phyloP scores from a whole-genome alignment of 2,113 vertebrate species.

The Picathartes gymnocephalus region DNA sequence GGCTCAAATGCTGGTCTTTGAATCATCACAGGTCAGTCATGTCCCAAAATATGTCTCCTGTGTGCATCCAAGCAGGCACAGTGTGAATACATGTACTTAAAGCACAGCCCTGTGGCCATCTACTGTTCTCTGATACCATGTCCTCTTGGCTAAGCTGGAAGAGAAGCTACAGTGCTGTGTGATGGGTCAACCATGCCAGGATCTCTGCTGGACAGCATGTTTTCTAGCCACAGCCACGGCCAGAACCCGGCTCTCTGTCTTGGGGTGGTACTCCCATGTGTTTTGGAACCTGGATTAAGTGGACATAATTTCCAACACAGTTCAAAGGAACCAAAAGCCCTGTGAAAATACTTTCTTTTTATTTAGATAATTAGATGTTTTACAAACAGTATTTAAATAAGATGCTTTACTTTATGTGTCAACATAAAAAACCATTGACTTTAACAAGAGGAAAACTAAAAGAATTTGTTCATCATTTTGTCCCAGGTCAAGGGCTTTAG shows the following conservation, averaged over 20 bases:
- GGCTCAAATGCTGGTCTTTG: background rate
- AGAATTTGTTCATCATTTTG: background rate
- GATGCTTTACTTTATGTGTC: background rate
- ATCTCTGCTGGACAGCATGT: background rate
- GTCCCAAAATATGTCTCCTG: background rate
- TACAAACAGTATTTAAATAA: background rate
- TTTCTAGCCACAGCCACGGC: background rate
- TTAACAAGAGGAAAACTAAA: background rate
- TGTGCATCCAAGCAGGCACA: background rate
- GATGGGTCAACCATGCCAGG: rapidly evolving
- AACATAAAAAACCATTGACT: background rate
- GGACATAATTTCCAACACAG: background rate
- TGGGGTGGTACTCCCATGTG: rapidly evolving
- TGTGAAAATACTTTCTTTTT: background rate
- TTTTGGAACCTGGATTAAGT: background rate
- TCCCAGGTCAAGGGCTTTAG: background rate
- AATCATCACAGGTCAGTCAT: background rate
- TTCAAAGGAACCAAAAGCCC: background rate
- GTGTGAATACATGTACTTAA: background rate
- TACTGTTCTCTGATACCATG: background rate
- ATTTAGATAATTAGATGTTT: background rate
- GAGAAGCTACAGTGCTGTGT: background rate
- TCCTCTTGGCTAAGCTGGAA: background rate
- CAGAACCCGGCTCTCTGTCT: background rate
- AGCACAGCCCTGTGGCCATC: background rate